Evolutionary conservation across 2,888 invertebrate genomes (phyloP).

Genomic region (Latrodectus elegans): DNA sequence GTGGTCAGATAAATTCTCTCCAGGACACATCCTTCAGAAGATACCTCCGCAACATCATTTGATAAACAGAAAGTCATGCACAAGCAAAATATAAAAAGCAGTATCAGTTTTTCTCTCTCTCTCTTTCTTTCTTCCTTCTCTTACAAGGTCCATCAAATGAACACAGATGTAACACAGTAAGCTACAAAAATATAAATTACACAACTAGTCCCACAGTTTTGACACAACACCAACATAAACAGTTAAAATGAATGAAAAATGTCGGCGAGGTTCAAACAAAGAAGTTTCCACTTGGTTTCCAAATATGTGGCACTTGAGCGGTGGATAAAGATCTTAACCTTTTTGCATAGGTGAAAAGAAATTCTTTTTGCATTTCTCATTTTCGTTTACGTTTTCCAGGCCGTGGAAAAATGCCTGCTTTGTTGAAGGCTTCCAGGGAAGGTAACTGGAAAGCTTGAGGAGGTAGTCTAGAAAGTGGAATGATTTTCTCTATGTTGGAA

Average conservation of each 20-base stretch:
- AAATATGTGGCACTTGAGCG: constrained; percentile 53
- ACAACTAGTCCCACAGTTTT: constrained; percentile 1
- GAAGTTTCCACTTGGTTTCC: constrained; percentile 12
- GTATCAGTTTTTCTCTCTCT: too few species aligned
- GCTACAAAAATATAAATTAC: constrained; percentile 21
- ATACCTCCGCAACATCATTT: background rate
- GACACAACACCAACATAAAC: background rate
- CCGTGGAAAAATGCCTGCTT: constrained; percentile 33
- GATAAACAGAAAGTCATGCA: background rate
- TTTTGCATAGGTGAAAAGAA: background rate
- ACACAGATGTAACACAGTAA: constrained; percentile 2
- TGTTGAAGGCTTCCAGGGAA: constrained; percentile 25
- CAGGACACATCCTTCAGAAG: background rate
- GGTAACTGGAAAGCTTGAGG: constrained; percentile 69
- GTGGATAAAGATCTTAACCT: constrained; percentile 19
- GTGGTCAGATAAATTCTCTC: constrained; percentile 8
- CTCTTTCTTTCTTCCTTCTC: too few species aligned
- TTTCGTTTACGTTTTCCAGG: constrained; percentile 61
- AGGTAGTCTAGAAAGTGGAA: constrained; percentile 74
- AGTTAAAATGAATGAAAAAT: constrained; percentile 11
- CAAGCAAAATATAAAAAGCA: too few species aligned
- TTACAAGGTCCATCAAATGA: background rate
- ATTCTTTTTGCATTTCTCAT: constrained; percentile 23
- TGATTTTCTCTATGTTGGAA: constrained; percentile 74
- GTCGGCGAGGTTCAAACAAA: constrained; percentile 16